A percentile compares a stretch with the other conserved stretches of the same genome.
Evolutionary conservation across 2,888 invertebrate species (phyloP).

Genomic region (Metallyticus violacea): DNA sequence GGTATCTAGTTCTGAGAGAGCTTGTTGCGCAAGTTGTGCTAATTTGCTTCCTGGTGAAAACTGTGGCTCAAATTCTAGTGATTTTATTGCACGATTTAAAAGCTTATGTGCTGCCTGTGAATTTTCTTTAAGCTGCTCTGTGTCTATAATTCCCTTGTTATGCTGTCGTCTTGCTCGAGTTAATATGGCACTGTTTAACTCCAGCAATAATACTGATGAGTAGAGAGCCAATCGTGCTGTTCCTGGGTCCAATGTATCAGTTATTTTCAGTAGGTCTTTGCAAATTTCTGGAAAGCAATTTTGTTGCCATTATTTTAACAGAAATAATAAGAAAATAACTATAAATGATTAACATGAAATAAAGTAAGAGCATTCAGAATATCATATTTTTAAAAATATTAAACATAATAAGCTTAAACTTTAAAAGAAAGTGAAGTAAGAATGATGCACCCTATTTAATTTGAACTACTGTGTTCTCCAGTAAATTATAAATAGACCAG

Average conservation of each 20-base stretch:
- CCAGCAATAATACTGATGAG: constrained; percentile 72
- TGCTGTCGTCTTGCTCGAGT: constrained; percentile 37
- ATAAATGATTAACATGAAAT: too few relatives aligned
- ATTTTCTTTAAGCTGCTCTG: constrained; percentile 33
- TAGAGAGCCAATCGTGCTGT: constrained; percentile 61
- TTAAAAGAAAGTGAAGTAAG: too few relatives aligned
- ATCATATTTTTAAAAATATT: too few relatives aligned
- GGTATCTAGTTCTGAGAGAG: constrained; percentile 51
- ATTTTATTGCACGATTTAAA: constrained; percentile 15
- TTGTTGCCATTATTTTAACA: too few relatives aligned
- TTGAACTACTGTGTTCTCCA: too few relatives aligned
- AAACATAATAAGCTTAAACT: too few relatives aligned
- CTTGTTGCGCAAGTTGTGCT: constrained; percentile 49
- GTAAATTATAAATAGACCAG: too few relatives aligned
- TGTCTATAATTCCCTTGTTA: constrained; percentile 20
- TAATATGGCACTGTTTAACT: constrained; percentile 51
- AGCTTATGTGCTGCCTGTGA: constrained; percentile 33
- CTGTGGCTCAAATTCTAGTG: constrained; percentile 24
- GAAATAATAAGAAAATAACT: too few relatives aligned
- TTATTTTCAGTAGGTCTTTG: constrained; percentile 42
- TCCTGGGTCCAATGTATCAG: constrained; percentile 43
- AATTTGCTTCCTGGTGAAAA: constrained; percentile 38
- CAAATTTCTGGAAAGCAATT: constrained; percentile 42
- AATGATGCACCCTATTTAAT: too few relatives aligned
- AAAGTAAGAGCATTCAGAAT: too few relatives aligned